Evolutionary conservation across 1,140 invertebrate species (phyloP).

Genomic region (Planococcus citri): DNA sequence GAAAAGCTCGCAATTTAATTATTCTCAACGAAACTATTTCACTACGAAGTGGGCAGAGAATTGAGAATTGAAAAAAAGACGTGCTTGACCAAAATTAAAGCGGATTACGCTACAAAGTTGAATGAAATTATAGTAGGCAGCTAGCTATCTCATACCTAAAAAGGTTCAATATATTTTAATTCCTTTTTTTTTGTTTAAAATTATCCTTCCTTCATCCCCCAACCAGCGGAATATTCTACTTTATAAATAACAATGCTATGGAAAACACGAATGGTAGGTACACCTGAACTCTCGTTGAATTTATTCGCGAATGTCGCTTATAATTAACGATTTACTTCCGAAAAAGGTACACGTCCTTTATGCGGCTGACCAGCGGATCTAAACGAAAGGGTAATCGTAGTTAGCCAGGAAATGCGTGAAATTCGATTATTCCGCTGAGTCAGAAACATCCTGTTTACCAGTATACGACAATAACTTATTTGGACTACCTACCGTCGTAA

Average conservation of each 20-base stretch:
- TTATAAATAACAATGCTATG: not conserved
- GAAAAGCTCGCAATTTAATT: not conserved
- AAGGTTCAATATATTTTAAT: too few species aligned
- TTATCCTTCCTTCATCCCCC: not conserved
- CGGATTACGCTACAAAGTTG: not conserved
- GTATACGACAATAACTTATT: not conserved
- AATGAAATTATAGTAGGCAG: too few species aligned
- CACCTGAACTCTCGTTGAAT: constrained; percentile 2
- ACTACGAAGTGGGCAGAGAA: not conserved
- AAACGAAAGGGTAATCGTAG: not conserved
- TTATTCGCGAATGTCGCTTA: not conserved
- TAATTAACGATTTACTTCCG: constrained; percentile 3
- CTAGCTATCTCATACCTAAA: too few species aligned
- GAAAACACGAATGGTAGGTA: not conserved
- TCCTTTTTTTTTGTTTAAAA: too few species aligned
- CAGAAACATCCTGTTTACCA: not conserved
- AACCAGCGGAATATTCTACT: not conserved
- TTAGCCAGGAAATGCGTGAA: not conserved
- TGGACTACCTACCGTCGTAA: too few species aligned
- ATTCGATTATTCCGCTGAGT: constrained; percentile 1
- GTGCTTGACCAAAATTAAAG: not conserved
- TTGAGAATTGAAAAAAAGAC: not conserved
- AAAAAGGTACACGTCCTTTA: not conserved
- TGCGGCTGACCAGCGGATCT: not conserved
- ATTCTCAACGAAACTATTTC: not conserved